phyloP scores from a whole-genome alignment of 2,113 vertebrate species.

The Otolemur garnettii region DNA sequence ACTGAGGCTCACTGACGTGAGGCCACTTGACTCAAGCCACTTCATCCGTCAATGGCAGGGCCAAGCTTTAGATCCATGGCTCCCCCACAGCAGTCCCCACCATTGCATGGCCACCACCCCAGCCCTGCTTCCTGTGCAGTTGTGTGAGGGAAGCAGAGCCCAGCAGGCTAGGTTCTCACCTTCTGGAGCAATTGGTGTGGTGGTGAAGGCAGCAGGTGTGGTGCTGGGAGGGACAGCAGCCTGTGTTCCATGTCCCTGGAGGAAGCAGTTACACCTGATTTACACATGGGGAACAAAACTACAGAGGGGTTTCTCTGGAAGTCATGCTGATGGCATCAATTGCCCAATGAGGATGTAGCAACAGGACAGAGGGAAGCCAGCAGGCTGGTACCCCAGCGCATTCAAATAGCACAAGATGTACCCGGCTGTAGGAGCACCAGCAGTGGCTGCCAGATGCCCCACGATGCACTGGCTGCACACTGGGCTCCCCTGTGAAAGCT shows the following conservation, averaged over 20 bases:
- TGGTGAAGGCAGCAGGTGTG: neutral
- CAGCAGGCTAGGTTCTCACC: neutral
- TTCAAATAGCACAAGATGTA: neutral
- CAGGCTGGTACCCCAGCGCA: neutral
- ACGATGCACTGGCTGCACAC: too few species aligned
- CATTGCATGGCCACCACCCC: too few species aligned
- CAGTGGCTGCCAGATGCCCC: rapidly evolving
- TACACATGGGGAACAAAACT: neutral
- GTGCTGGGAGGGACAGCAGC: neutral
- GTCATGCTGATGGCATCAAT: neutral
- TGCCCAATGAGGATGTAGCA: neutral
- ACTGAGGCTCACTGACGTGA: neutral
- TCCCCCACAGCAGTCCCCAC: rapidly evolving
- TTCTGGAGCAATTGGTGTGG: neutral
- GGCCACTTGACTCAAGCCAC: neutral
- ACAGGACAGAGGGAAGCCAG: neutral
- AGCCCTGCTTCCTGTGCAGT: neutral
- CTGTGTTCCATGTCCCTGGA: neutral
- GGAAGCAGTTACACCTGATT: slow-evolving; percentile 25
- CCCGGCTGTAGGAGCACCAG: neutral
- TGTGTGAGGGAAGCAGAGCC: neutral
- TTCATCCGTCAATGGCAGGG: neutral
- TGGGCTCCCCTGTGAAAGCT: neutral
- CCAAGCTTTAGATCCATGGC: neutral
- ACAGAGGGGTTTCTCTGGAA: neutral